Percentiles rank a stretch among this genome's conserved stretches.
These are phyloP conservation scores for Poicephalus gulielmi DNA, from an alignment of 2,113 vertebrate genomes.

Conservation along the genomic window DNA sequence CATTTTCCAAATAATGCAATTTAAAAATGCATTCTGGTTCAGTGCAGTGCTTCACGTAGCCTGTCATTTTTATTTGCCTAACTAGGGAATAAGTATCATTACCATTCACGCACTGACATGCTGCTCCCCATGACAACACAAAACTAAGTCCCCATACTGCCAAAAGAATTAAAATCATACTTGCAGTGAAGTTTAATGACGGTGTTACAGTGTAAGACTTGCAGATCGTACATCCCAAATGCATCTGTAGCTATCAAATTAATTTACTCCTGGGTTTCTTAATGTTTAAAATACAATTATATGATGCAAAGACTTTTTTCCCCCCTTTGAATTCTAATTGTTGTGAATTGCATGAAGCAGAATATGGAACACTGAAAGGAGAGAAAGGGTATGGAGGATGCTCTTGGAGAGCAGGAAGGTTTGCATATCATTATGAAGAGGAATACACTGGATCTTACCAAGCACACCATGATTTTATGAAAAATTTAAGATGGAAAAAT, in stretches of 20 bases:
- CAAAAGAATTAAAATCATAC: constrained; percentile 14
- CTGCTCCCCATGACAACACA: constrained; percentile 23
- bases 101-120: constrained; percentile 3
- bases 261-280: constrained; percentile 54
- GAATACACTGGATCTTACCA: not conserved
- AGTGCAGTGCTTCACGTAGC: not conserved
- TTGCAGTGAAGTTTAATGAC: not conserved
- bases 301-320: not conserved
- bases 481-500: not conserved
- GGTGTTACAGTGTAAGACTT: not conserved
- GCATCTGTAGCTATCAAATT: constrained; percentile 32
- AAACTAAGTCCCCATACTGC: constrained; percentile 9
- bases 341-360: constrained; percentile 8
- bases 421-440: constrained; percentile 1
- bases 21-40: not conserved
- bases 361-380: not conserved
- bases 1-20: not conserved
- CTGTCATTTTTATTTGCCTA: constrained; percentile 44
- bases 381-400: not conserved
- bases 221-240: not conserved
- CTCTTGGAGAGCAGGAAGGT: not conserved
- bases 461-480: not conserved
- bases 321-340: not conserved
- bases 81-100: constrained; percentile 45
- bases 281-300: constrained; percentile 33